Evolutionary conservation across 2,888 invertebrate genomes (phyloP).

Genomic region (Nephrotoma guestfalica): DNA sequence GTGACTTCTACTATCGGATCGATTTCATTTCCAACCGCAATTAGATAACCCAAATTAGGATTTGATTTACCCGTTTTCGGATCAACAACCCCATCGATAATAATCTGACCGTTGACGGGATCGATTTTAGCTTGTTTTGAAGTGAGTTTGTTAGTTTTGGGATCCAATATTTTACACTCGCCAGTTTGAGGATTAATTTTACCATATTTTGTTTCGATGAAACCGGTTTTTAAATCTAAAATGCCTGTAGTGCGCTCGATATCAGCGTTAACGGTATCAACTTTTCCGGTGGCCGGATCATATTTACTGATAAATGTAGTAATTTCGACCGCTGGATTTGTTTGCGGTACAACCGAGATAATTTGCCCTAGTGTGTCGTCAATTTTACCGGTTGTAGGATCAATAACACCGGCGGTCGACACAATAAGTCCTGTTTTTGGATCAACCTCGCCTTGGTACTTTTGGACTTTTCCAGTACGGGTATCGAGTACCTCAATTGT

Average conservation of each 20-base stretch:
- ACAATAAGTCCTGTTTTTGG: conserved; percentile 52
- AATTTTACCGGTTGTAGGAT: conserved; percentile 49
- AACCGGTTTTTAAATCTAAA: conserved; percentile 46
- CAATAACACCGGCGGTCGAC: conserved; percentile 45
- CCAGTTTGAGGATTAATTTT: conserved; percentile 51
- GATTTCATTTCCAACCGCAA: conserved; percentile 51
- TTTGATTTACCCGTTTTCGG: conserved; percentile 48
- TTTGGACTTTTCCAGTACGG: conserved; percentile 44
- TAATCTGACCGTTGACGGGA: conserved; percentile 52
- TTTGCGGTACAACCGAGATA: conserved; percentile 50
- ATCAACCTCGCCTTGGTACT: conserved; percentile 46
- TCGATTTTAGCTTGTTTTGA: conserved; percentile 49
- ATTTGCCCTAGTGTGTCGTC: conserved; percentile 52
- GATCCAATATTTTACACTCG: conserved; percentile 43
- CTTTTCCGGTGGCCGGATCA: conserved; percentile 48
- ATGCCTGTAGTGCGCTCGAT: conserved; percentile 56
- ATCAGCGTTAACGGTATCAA: conserved; percentile 50
- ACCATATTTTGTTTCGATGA: conserved; percentile 56
- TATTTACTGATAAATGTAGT: conserved; percentile 54
- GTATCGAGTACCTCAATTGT: conserved; percentile 45
- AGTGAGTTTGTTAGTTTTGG: conserved; percentile 46
- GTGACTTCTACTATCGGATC: conserved; percentile 53
- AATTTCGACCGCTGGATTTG: conserved; percentile 53
- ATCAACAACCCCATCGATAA: conserved; percentile 37
- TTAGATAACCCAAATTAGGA: conserved; percentile 47